A percentile compares a stretch with the other conserved stretches of the same genome.
These are phyloP conservation scores for Lasioglossum vierecki DNA, from an alignment of 2,888 invertebrate species.

Conservation along the genomic window DNA sequence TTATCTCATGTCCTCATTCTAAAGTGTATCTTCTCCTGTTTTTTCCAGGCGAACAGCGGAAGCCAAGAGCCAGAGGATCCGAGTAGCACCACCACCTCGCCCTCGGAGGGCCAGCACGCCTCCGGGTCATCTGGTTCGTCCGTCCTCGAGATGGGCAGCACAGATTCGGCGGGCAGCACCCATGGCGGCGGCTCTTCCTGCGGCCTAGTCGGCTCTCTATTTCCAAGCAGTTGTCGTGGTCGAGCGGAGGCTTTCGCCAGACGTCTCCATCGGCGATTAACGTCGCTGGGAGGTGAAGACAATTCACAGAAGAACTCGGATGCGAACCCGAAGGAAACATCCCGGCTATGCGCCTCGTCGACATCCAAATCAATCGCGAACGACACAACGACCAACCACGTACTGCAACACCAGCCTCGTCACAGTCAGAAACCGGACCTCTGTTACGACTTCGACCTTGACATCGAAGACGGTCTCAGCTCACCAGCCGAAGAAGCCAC, in stretches of 20 bases:
- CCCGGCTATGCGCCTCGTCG: slow-evolving; percentile 73
- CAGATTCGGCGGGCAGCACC: slow-evolving; percentile 82
- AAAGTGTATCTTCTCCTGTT: not conserved
- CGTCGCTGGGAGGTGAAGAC: slow-evolving; percentile 87
- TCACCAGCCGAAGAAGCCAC: slow-evolving; percentile 88
- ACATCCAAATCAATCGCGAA: slow-evolving; percentile 75
- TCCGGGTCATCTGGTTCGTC: slow-evolving; percentile 56
- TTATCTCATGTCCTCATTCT: not conserved
- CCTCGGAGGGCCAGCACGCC: slow-evolving; percentile 61
- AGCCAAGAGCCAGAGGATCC: slow-evolving; percentile 63
- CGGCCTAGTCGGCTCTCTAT: slow-evolving; percentile 78
- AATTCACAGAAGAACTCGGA: slow-evolving; percentile 44
- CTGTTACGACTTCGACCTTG: slow-evolving; percentile 79
- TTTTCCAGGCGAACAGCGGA: slow-evolving; percentile 68
- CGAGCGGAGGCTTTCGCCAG: slow-evolving; percentile 93
- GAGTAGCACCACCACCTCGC: slow-evolving; percentile 59
- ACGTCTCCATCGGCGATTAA: slow-evolving; percentile 90
- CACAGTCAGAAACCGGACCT: slow-evolving; percentile 81
- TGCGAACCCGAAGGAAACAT: slow-evolving; percentile 72
- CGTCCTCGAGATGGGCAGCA: slow-evolving; percentile 76
- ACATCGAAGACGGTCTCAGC: slow-evolving; percentile 87
- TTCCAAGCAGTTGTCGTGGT: slow-evolving; percentile 90
- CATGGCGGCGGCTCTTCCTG: slow-evolving; percentile 78
- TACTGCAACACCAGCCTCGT: slow-evolving; percentile 84
- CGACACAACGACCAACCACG: slow-evolving; percentile 73